Percentiles rank a stretch among this genome's conserved stretches.
Conservation (phyloP, 2,888 invertebrate genomes). For the Mesodorylaimus sp. region DNA sequence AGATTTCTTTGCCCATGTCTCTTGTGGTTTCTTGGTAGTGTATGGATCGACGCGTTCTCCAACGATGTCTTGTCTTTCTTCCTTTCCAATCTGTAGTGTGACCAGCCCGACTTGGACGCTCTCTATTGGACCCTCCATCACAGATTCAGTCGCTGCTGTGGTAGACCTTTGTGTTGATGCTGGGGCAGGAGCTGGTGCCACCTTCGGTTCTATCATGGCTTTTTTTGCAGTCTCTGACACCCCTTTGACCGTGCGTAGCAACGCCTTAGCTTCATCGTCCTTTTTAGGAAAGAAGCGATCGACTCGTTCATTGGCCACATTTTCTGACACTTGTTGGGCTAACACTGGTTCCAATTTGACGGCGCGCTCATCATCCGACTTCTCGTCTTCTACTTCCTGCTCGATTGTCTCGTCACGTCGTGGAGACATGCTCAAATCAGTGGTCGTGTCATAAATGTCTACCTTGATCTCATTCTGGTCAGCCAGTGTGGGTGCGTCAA, state of each 20-base stretch:
- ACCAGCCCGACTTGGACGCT: neutral
- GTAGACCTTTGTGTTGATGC: too few relatives aligned
- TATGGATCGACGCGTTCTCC: neutral
- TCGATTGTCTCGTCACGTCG: too few relatives aligned
- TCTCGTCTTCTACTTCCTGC: too few relatives aligned
- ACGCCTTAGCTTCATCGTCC: neutral
- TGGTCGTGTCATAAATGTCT: too few relatives aligned
- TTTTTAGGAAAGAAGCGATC: neutral
- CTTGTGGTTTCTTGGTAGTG: neutral
- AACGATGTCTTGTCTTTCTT: neutral
- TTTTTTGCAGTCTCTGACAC: neutral
- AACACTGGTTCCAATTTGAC: neutral
- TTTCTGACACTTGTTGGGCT: neutral
- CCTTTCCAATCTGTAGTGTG: neutral
- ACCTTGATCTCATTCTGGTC: neutral
- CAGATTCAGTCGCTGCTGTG: neutral
- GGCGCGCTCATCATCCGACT: too few relatives aligned
- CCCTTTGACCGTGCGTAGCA: neutral
- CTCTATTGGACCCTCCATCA: neutral
- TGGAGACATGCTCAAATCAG: too few relatives aligned
- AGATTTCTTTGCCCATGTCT: conserved; percentile 4
- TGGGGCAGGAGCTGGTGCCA: neutral
- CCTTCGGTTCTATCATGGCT: neutral
- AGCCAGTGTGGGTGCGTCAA: conserved; percentile 1
- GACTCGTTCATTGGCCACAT: neutral